Percentiles rank a stretch among this genome's conserved stretches.
Conservation (phyloP, 37 sponge, comb jelly and placozoan species). For the Hexactinellida sp. region DNA sequence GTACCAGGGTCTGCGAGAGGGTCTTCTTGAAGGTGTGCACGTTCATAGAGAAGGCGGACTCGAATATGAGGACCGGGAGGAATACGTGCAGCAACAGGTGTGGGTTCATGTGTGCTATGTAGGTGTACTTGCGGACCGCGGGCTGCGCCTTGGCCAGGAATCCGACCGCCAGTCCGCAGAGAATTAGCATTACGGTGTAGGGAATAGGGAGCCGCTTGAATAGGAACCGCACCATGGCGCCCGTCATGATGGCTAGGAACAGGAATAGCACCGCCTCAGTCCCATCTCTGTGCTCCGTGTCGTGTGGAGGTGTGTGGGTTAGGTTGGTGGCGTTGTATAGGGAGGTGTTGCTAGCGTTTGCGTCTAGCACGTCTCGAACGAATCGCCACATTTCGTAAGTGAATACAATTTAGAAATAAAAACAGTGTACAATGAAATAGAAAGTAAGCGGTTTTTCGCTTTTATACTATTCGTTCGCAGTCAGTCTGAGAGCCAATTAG, state of each 20-base stretch:
- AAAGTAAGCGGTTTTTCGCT: too few relatives aligned
- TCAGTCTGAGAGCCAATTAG: constrained; percentile 12
- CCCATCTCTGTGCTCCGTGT: not conserved
- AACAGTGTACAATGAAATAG: not conserved
- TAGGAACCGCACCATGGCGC: constrained; percentile 54
- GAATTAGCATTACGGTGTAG: constrained; percentile 72
- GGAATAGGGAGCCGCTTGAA: constrained; percentile 59
- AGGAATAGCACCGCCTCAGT: not conserved
- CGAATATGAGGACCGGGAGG: constrained; percentile 80
- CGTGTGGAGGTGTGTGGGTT: not conserved
- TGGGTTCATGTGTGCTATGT: constrained; percentile 60
- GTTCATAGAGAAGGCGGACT: constrained; percentile 85
- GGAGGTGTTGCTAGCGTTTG: not conserved
- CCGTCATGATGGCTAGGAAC: not conserved
- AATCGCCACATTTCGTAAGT: not conserved
- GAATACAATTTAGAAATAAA: not conserved
- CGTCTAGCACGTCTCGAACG: not conserved
- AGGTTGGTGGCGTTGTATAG: not conserved
- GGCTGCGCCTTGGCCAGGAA: constrained; percentile 19
- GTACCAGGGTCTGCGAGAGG: constrained; percentile 47
- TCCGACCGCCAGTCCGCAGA: constrained; percentile 55
- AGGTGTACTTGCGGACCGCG: constrained; percentile 34
- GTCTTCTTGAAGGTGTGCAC: constrained; percentile 88
- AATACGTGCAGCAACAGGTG: constrained; percentile 69
- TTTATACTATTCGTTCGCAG: not conserved